Evolutionary conservation across 2,113 vertebrate species (phyloP).

Genomic region (Eupsittula cactorum): DNA sequence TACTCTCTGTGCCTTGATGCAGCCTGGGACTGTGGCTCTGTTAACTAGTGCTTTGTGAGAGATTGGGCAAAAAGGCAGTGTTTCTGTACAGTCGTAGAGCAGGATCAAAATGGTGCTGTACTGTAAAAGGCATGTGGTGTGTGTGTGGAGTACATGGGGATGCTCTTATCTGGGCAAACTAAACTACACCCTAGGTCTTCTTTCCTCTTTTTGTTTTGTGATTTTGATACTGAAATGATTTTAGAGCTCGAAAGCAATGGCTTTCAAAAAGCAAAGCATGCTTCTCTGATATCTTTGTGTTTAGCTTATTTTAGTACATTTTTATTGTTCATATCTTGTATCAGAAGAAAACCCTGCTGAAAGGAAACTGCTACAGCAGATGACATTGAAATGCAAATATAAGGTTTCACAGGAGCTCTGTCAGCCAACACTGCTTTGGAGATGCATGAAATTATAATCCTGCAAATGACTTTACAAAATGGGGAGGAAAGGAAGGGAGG

Average conservation of each 20-base stretch:
- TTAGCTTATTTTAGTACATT: not conserved
- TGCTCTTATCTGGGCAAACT: not conserved
- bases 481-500: not conserved
- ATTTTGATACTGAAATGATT: not conserved
- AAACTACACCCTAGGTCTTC: not conserved
- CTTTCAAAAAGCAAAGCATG: not conserved
- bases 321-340: not conserved
- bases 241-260: not conserved
- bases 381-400: not conserved
- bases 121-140: not conserved
- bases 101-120: not conserved
- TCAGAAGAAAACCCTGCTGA: not conserved
- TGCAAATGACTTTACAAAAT: not conserved
- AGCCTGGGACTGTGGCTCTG: not conserved
- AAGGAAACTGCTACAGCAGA: not conserved
- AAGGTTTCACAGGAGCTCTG: not conserved
- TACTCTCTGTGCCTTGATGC: not conserved
- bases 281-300: not conserved
- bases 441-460: not conserved
- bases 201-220: not conserved
- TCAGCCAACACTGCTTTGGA: not conserved
- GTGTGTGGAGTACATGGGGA: not conserved
- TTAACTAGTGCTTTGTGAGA: not conserved
- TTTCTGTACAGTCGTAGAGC: fast-evolving
- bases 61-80: fast-evolving